Conservation (phyloP, 2,113 vertebrate genomes). For the Aspidoscelis tigris region DNA sequence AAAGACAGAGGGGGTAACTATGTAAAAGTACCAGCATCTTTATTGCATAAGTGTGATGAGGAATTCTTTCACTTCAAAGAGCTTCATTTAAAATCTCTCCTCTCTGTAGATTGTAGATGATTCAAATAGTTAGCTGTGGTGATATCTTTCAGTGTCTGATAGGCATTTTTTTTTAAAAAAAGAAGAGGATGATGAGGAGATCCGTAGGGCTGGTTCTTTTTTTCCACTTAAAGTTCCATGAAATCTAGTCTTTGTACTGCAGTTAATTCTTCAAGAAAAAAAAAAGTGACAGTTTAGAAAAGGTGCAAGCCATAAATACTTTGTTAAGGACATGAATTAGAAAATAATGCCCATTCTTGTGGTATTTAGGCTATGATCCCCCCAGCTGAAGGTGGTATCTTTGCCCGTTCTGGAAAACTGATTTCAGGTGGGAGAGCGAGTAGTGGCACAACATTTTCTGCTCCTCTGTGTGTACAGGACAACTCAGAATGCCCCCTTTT, state of each 20-base stretch:
- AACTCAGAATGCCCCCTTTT: conserved; percentile 70
- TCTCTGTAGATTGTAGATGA: conserved; percentile 71
- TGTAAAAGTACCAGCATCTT: conserved; percentile 66
- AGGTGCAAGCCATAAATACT: conserved; percentile 79
- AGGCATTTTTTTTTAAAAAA: conserved; percentile 48
- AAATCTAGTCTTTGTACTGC: conserved; percentile 69
- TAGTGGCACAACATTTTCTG: conserved; percentile 79
- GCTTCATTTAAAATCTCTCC: conserved; percentile 62
- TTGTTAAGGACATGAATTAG: conserved; percentile 73
- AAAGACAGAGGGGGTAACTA: conserved; percentile 63
- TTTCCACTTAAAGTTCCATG: conserved; percentile 46
- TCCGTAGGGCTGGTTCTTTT: conserved; percentile 73
- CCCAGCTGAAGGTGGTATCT: conserved; percentile 70
- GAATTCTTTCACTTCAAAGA: conserved; percentile 55
- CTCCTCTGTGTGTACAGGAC: conserved; percentile 73
- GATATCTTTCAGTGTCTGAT: conserved; percentile 61
- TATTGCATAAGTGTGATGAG: conserved; percentile 72
- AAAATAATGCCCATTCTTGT: conserved; percentile 77
- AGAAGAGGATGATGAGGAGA: conserved; percentile 12
- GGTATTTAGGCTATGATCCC: conserved; percentile 65
- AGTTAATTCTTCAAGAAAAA: conserved; percentile 70
- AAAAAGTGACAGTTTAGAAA: conserved; percentile 77
- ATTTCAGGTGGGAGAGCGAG: conserved; percentile 72
- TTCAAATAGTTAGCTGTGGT: conserved; percentile 47
- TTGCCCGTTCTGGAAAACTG: conserved; percentile 68